Evolutionary conservation across 2,888 invertebrate genomes (phyloP).

Genomic region (Lepidocyrtinus sp.): DNA sequence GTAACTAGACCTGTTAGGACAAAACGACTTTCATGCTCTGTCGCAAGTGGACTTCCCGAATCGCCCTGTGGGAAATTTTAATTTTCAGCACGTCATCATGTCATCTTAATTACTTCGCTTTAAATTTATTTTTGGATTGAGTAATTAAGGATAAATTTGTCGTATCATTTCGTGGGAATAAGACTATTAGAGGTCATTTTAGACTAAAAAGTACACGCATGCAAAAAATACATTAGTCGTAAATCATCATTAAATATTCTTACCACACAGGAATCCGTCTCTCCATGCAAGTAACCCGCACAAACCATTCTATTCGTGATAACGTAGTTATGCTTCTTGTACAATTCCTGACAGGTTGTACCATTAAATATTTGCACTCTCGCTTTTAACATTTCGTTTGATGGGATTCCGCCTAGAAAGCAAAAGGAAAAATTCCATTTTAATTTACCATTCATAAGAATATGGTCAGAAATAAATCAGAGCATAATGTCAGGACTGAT

Average conservation of each 20-base stretch:
- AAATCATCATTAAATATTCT: not conserved
- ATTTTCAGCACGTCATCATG: not conserved
- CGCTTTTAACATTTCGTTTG: constrained; percentile 64
- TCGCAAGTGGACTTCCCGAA: constrained; percentile 73
- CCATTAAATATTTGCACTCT: constrained; percentile 65
- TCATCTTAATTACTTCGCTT: constrained; percentile 36
- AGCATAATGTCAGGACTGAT: too few relatives aligned
- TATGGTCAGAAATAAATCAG: too few relatives aligned
- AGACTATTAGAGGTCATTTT: not conserved
- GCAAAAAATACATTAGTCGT: not conserved
- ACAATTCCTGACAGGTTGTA: constrained; percentile 58
- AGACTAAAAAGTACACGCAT: not conserved
- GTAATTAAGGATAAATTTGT: constrained; percentile 34
- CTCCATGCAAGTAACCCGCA: constrained; percentile 64
- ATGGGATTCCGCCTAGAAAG: constrained; percentile 62
- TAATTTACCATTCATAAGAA: too few relatives aligned
- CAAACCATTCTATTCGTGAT: constrained; percentile 66
- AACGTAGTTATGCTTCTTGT: constrained; percentile 58
- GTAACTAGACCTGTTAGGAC: too few relatives aligned
- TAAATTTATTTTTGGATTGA: too few relatives aligned
- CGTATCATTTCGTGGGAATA: not conserved
- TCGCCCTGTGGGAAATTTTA: constrained; percentile 72
- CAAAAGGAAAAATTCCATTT: too few relatives aligned
- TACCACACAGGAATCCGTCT: constrained; percentile 67
- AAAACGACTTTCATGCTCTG: constrained; percentile 70